A percentile compares a stretch with the other conserved stretches of the same genome.
Evolutionary conservation across 2,113 vertebrate species (phyloP).

Genomic region (Zosterops japonicus): DNA sequence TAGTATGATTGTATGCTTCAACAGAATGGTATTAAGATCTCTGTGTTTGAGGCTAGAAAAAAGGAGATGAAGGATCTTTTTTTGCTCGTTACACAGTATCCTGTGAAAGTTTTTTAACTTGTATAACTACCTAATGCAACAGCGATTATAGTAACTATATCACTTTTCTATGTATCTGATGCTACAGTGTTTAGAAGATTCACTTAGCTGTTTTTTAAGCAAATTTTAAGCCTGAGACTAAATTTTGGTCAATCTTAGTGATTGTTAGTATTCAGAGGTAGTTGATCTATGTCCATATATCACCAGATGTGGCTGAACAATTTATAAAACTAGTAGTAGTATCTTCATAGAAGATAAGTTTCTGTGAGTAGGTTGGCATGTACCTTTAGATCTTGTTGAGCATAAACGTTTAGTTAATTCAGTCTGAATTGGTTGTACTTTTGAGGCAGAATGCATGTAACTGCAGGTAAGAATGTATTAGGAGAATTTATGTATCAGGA

Average conservation of each 20-base stretch:
- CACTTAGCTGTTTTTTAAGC: background rate
- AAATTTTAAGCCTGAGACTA: background rate
- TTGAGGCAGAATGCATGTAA: background rate
- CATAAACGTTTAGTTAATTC: background rate
- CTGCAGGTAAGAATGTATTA: background rate
- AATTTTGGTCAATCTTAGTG: background rate
- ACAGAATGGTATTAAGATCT: background rate
- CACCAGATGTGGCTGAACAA: background rate
- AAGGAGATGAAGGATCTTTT: background rate
- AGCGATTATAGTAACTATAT: background rate
- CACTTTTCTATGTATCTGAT: background rate
- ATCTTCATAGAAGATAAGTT: background rate
- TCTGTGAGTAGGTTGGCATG: background rate
- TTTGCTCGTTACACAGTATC: background rate
- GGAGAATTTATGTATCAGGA: background rate
- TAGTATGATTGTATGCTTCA: background rate
- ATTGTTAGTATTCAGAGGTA: background rate
- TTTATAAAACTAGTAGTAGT: background rate
- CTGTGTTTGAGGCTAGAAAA: background rate
- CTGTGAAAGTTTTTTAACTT: background rate
- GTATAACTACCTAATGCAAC: background rate
- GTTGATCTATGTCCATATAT: background rate
- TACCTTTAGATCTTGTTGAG: background rate
- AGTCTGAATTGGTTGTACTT: background rate
- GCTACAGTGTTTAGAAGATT: background rate